These are phyloP conservation scores for Pandion haliaetus DNA, from an alignment of 2,113 vertebrate genomes.

Conservation along the genomic window DNA sequence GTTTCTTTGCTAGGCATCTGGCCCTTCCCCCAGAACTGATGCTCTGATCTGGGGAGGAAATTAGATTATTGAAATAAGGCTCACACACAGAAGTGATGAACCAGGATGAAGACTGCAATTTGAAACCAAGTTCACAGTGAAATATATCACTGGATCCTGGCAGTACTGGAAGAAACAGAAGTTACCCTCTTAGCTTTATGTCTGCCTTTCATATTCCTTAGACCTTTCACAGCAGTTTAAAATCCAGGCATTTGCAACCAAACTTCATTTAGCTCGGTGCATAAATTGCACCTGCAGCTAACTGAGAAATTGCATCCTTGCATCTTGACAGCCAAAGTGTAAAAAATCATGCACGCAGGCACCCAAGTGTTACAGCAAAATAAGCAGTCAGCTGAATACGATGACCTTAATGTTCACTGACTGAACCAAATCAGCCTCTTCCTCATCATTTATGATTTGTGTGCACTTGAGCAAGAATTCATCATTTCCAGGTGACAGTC, in stretches of 20 bases:
- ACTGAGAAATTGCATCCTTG: background rate
- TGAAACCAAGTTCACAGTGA: background rate
- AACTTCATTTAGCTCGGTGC: background rate
- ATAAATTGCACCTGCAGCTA: background rate
- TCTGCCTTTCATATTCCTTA: background rate
- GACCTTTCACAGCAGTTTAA: background rate
- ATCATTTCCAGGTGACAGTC: background rate
- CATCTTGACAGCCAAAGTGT: background rate
- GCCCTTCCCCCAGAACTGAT: background rate
- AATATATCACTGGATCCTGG: background rate
- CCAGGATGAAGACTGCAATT: background rate
- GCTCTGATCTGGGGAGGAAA: background rate
- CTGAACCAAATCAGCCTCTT: slow-evolving; percentile 23
- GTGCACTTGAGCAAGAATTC: slow-evolving; percentile 12
- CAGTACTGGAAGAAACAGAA: background rate
- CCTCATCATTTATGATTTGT: background rate
- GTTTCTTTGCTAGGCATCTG: background rate
- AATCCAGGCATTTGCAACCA: background rate
- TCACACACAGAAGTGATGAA: background rate
- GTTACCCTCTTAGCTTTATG: background rate
- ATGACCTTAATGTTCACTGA: slow-evolving; percentile 31
- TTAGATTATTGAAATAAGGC: background rate
- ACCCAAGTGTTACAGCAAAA: background rate
- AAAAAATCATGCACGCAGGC: background rate
- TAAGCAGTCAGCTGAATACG: background rate